Percentiles rank a stretch among this genome's conserved stretches.
Conservation (phyloP, 2,113 vertebrate species). For the Grammomys surdaster region DNA sequence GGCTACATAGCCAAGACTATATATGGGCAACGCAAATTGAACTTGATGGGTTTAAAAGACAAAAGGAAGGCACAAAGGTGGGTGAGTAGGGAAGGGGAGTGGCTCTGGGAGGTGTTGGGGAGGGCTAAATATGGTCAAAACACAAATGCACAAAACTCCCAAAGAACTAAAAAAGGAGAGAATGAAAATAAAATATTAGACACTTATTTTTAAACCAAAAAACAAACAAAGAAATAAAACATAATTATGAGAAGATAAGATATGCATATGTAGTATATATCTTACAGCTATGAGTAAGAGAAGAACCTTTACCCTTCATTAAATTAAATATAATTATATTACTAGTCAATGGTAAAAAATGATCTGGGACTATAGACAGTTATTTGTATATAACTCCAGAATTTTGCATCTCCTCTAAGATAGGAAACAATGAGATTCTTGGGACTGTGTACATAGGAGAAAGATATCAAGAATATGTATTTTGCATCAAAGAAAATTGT, state of each 20-base stretch:
- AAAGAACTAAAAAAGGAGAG: background rate
- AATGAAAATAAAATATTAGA: background rate
- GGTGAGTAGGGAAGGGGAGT: background rate
- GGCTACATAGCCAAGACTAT: background rate
- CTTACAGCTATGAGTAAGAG: background rate
- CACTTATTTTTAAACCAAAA: background rate
- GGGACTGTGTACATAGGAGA: background rate
- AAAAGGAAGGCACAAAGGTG: background rate
- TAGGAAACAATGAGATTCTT: background rate
- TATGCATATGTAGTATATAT: rapidly evolving
- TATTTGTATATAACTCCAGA: background rate
- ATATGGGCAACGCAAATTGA: background rate
- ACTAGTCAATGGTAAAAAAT: background rate
- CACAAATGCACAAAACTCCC: background rate
- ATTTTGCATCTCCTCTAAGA: constrained; percentile 47
- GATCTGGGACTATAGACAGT: background rate
- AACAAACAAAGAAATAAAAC: background rate
- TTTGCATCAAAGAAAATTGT: constrained; percentile 58
- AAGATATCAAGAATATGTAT: constrained; percentile 35
- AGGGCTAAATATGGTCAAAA: background rate
- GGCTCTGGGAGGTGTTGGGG: background rate
- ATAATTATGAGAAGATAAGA: background rate
- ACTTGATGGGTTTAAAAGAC: background rate
- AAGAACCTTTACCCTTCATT: background rate
- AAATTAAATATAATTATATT: background rate